Conservation (phyloP, 2,888 invertebrate species). For the Trypoxylon attenuatum region DNA sequence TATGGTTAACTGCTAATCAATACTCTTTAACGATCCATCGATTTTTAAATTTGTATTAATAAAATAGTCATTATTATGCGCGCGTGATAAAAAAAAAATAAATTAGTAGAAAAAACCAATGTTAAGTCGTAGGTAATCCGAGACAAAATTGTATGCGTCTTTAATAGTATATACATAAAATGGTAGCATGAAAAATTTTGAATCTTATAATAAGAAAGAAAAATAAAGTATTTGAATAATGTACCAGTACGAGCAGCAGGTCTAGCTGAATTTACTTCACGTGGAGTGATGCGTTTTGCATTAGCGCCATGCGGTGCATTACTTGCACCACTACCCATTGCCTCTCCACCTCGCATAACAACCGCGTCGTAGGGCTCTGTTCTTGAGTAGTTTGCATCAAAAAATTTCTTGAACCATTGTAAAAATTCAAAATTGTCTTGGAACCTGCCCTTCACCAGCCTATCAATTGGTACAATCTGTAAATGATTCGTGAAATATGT, state of each 20-base stretch:
- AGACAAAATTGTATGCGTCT: too few relatives aligned
- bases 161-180: too few relatives aligned
- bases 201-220: constrained; percentile 1
- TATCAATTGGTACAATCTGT: constrained; percentile 95
- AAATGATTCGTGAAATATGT: constrained; percentile 68
- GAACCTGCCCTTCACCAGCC: constrained; percentile 97
- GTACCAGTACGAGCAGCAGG: constrained; percentile 81
- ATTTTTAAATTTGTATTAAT: too few relatives aligned
- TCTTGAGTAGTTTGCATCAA: constrained; percentile 98
- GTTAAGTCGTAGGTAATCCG: too few relatives aligned
- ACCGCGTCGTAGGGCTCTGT: constrained; percentile 91
- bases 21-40: too few relatives aligned
- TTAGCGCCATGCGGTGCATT: constrained; percentile 77
- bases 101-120: constrained; percentile 9
- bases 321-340: constrained; percentile 86
- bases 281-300: constrained; percentile 75
- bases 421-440: constrained; percentile 99
- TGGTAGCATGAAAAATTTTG: too few relatives aligned
- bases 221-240: constrained; percentile 58
- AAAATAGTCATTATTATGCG: too few relatives aligned
- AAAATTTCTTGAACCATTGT: constrained; percentile 99
- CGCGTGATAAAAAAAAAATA: too few relatives aligned
- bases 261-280: constrained; percentile 76
- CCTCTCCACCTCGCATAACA: constrained; percentile 88
- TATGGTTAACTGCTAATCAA: too few relatives aligned